phyloP scores from a whole-genome alignment of 2,113 vertebrate species.

The Oncorhynchus gorbuscha region DNA sequence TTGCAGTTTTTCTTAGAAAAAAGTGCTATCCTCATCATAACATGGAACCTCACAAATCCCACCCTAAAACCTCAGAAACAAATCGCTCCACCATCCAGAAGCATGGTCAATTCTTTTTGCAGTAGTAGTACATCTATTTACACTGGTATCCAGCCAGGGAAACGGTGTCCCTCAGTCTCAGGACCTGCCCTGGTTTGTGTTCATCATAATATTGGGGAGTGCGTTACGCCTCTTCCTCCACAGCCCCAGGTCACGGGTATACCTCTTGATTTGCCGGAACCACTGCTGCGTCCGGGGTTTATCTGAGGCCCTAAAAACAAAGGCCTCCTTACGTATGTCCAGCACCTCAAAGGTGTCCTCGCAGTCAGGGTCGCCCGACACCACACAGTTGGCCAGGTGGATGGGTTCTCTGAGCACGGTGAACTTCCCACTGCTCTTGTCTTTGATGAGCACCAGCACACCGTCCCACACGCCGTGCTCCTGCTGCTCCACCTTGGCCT shows the following conservation, averaged over 20 bases:
- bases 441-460: constrained; percentile 86
- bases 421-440: constrained; percentile 90
- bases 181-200: constrained; percentile 81
- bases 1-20: constrained; percentile 42
- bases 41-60: neutral
- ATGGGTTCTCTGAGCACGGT: constrained; percentile 85
- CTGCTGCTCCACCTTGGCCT: constrained; percentile 38
- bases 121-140: constrained; percentile 50
- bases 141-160: constrained; percentile 29
- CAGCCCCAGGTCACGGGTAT: constrained; percentile 81
- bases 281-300: constrained; percentile 87
- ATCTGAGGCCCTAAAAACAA: constrained; percentile 85
- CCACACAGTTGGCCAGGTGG: constrained; percentile 85
- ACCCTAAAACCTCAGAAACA: constrained; percentile 18
- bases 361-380: constrained; percentile 82
- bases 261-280: constrained; percentile 84
- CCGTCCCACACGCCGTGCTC: constrained; percentile 77
- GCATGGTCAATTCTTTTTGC: constrained; percentile 42
- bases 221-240: constrained; percentile 90
- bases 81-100: constrained; percentile 33
- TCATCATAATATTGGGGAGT: constrained; percentile 94
- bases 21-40: constrained; percentile 45
- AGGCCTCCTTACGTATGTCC: constrained; percentile 85
- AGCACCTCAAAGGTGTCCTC: constrained; percentile 89
- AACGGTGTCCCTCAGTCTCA: constrained; percentile 62